Conservation (phyloP, 2,797 vertebrate genomes). For the Pseudopleuronectes americanus region DNA sequence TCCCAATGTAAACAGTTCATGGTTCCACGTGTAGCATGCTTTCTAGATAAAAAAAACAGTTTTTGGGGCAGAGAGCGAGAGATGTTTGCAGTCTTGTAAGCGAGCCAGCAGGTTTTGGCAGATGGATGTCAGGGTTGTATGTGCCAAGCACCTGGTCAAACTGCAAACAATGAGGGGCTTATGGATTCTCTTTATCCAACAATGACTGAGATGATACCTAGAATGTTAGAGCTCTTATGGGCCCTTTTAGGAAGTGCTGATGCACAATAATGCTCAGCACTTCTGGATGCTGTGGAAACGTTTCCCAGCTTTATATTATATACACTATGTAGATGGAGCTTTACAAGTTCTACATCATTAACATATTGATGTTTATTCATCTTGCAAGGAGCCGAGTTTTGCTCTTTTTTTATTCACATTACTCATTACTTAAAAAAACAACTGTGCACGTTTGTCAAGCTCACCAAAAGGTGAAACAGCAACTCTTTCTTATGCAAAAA, state of each 20-base stretch:
- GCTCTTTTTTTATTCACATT: background rate
- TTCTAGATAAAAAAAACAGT: slow-evolving; percentile 38
- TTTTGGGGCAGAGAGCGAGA: slow-evolving; percentile 66
- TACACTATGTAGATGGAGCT: slow-evolving; percentile 6
- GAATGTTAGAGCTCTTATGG: slow-evolving; percentile 72
- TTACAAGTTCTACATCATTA: slow-evolving; percentile 21
- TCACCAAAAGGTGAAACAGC: background rate
- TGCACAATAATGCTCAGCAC: slow-evolving; percentile 68
- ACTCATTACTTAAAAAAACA: slow-evolving; percentile 1
- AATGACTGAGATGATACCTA: slow-evolving; percentile 77
- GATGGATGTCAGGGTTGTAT: slow-evolving; percentile 69
- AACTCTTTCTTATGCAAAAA: background rate
- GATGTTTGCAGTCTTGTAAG: slow-evolving; percentile 78
- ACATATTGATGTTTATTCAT: slow-evolving; percentile 26
- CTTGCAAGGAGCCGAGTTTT: slow-evolving; percentile 7
- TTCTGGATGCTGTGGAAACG: slow-evolving; percentile 43
- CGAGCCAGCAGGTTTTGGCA: slow-evolving; percentile 82
- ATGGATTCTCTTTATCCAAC: slow-evolving; percentile 82
- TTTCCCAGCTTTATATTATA: slow-evolving; percentile 23
- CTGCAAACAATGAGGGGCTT: slow-evolving; percentile 85
- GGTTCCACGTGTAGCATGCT: slow-evolving; percentile 31
- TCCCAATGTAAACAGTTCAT: slow-evolving; percentile 41
- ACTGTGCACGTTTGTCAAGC: background rate
- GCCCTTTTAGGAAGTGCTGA: slow-evolving; percentile 76
- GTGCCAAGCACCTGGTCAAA: slow-evolving; percentile 88